phyloP scores from a whole-genome alignment of 2,888 invertebrate species.

The Horisme vitalbata region DNA sequence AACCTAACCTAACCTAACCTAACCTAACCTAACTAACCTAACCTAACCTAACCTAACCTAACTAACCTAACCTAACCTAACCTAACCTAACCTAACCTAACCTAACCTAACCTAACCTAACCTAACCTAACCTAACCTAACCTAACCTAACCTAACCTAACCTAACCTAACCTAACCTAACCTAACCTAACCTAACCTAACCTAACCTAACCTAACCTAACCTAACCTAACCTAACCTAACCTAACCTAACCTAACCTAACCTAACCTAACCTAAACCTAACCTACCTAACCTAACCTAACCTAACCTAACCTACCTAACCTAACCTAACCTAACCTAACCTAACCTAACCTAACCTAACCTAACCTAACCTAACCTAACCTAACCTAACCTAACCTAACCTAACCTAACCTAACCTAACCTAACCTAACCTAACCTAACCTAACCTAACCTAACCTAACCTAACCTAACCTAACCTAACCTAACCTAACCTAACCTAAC shows the following conservation, averaged over 20 bases:
- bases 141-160: slow-evolving; percentile 24
- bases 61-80: slow-evolving; percentile 24
- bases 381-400: slow-evolving; percentile 32
- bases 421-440: slow-evolving; percentile 27
- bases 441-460: slow-evolving; percentile 31
- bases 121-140: slow-evolving; percentile 25
- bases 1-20: slow-evolving; percentile 30
- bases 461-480: slow-evolving; percentile 25
- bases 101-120: slow-evolving; percentile 26
- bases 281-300: slow-evolving; percentile 31
- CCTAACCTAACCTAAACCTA: slow-evolving; percentile 19
- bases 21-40: slow-evolving; percentile 33
- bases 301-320: slow-evolving; percentile 29
- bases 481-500: slow-evolving; percentile 29
- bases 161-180: slow-evolving; percentile 24
- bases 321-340: slow-evolving; percentile 15
- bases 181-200: slow-evolving; percentile 31
- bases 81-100: slow-evolving; percentile 23
- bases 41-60: slow-evolving; percentile 31
- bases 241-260: slow-evolving; percentile 18
- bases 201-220: slow-evolving; percentile 19
- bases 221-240: slow-evolving; percentile 18
- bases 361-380: slow-evolving; percentile 28
- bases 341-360: slow-evolving; percentile 17
- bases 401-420: slow-evolving; percentile 33